Base-by-base conservation (phyloP, 1,140 invertebrate genomes). In the Drosophila pseudoobscura region DNA sequence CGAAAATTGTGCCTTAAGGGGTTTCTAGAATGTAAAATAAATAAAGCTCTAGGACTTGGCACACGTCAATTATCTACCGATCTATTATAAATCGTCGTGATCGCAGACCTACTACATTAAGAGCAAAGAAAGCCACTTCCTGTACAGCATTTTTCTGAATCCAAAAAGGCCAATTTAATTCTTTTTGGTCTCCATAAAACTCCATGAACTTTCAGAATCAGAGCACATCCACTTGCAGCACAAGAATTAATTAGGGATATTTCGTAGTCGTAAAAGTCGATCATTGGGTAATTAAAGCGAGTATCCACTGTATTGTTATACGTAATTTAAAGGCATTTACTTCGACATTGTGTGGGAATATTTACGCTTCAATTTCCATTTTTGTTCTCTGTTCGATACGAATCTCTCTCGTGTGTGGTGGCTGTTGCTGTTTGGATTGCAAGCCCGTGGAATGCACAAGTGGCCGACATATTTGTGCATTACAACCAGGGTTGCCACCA, bases 341-440 rank as follows among this genome's bases (percentile, higher is more conserved):
- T 47, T 29, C 15, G n/a, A 20, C 24, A 65, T 35, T 35, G 35
- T 66, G 43, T 69, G 71, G 55, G 55, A 66, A 69, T 82, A 75
- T 78, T 83, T 70, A 71, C 60, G 64, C 53, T 61, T 78, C 62
- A 83, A 83, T 72, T 71, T 78, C 45, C 45, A 59, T 58, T 62
- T 50, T 44, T 65, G 50, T 55, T 43, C 60, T 51, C 71, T 63
- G 74, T 64, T 62, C 70, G 73, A 62, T 59, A 59, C 54, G 63
- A 49, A 74, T 51, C 24, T 63, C 63, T 52, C 11, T 39, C 3
- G 13, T 13, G 35, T 39, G 35, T 39, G 3, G n/a, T 54, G 50
- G 22, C 8, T 31, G 8, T 45, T 60, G 20, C 11, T 44, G 20
- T 53, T 65, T 63, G 50, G 13, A 39, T 72, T 58, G 69, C 49